These are phyloP conservation scores for Tipula helvola DNA, from an alignment of 2,888 invertebrate genomes.

Conservation along the genomic window DNA sequence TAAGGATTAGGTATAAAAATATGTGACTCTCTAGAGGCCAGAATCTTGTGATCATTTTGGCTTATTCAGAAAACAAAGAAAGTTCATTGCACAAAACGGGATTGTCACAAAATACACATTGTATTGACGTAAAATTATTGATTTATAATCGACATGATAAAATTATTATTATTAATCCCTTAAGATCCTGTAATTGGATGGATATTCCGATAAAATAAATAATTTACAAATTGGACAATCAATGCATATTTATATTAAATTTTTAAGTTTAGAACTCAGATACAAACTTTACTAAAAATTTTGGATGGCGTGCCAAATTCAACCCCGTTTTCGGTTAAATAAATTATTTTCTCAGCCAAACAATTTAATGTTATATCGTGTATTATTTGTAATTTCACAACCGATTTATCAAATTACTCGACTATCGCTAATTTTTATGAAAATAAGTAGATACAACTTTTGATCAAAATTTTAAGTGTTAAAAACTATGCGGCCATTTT, in stretches of 20 bases:
- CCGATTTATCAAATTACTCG: not conserved
- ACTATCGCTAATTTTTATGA: not conserved
- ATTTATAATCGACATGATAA: not conserved
- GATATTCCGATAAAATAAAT: not conserved
- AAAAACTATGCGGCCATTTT: constrained; percentile 13
- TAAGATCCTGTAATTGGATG: not conserved
- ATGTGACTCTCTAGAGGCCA: not conserved
- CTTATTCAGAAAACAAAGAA: not conserved
- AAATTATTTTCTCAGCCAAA: not conserved
- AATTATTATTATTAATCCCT: not conserved
- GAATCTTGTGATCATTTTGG: not conserved
- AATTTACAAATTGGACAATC: not conserved
- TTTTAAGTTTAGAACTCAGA: not conserved
- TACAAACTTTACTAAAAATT: not conserved
- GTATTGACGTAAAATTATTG: not conserved
- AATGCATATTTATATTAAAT: not conserved
- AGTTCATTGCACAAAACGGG: constrained; percentile 7
- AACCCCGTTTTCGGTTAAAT: not conserved
- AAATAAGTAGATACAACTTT: not conserved
- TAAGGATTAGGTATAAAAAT: no score
- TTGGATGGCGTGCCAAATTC: not conserved
- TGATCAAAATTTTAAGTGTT: not conserved
- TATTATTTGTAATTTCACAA: not conserved
- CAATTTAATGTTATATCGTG: not conserved
- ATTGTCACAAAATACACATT: not conserved